These are phyloP conservation scores for Tyria jacobaeae DNA, from an alignment of 2,888 invertebrate species.

Conservation along the genomic window DNA sequence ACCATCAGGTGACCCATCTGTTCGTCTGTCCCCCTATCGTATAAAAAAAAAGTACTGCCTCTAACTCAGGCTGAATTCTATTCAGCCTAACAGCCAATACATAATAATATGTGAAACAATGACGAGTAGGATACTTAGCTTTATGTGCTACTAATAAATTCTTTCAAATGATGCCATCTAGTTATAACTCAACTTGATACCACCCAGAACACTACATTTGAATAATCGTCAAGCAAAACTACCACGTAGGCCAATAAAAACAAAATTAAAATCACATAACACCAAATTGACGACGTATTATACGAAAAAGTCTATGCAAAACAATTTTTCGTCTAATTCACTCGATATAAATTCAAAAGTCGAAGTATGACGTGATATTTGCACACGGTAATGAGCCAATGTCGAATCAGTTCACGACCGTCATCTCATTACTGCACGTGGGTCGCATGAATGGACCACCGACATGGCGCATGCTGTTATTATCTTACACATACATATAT, in stretches of 20 bases:
- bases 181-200: conserved; percentile 3
- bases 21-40: no score
- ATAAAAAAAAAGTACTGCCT: no score
- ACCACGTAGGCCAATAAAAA: conserved; percentile 30
- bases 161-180: not conserved
- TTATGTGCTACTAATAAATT: not conserved
- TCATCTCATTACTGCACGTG: conserved; percentile 51
- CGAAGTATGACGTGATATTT: conserved; percentile 36
- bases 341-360: conserved; percentile 36
- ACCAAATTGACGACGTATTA: conserved; percentile 11
- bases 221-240: conserved; percentile 6
- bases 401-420: conserved; percentile 43
- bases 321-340: conserved; percentile 34
- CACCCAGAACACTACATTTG: conserved; percentile 39
- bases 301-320: conserved; percentile 13
- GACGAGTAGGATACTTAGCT: not conserved
- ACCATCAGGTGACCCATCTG: no score
- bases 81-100: no score
- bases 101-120: no score
- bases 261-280: conserved; percentile 46
- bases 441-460: conserved; percentile 53
- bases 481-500: no score
- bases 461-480: conserved; percentile 24
- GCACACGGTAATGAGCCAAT: conserved; percentile 43
- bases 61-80: no score